A percentile compares a stretch with the other conserved stretches of the same genome.
Evolutionary conservation across 2,113 vertebrate genomes (phyloP).

Genomic region (Zosterops pallidus): DNA sequence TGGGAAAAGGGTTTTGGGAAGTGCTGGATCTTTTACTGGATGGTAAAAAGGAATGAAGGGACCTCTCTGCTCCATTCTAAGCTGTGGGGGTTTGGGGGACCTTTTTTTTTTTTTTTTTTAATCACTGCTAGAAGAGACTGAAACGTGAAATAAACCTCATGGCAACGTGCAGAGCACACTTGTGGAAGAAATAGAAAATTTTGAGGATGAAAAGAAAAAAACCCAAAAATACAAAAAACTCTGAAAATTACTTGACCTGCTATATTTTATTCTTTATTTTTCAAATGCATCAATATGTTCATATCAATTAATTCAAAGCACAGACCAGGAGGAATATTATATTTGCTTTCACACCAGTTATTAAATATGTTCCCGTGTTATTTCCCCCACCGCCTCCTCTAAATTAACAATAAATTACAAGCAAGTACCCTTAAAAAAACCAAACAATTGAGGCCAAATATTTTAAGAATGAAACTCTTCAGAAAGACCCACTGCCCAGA

Average conservation of each 20-base stretch:
- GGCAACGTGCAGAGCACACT: neutral
- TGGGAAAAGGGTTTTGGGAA: rapidly evolving
- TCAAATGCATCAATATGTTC: neutral
- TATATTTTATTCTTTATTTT: neutral
- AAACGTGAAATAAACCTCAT: neutral
- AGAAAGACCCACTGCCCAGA: constrained; percentile 17
- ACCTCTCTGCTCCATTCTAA: neutral
- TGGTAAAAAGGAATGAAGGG: neutral
- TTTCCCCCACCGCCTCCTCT: neutral
- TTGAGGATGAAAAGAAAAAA: neutral
- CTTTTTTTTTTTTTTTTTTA: neutral
- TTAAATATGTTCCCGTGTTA: neutral
- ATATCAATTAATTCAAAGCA: neutral
- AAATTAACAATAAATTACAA: neutral
- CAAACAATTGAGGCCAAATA: neutral
- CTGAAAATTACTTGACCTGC: neutral
- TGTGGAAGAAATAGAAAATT: neutral
- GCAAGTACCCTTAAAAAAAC: neutral
- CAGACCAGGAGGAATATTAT: neutral
- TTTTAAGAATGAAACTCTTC: neutral
- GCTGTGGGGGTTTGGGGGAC: no score
- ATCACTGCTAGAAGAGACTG: neutral
- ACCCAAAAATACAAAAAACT: neutral
- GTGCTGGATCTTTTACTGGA: rapidly evolving
- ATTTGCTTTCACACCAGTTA: neutral